Conservation (phyloP, 2,113 vertebrate genomes). For the Heloderma charlesbogerti region DNA sequence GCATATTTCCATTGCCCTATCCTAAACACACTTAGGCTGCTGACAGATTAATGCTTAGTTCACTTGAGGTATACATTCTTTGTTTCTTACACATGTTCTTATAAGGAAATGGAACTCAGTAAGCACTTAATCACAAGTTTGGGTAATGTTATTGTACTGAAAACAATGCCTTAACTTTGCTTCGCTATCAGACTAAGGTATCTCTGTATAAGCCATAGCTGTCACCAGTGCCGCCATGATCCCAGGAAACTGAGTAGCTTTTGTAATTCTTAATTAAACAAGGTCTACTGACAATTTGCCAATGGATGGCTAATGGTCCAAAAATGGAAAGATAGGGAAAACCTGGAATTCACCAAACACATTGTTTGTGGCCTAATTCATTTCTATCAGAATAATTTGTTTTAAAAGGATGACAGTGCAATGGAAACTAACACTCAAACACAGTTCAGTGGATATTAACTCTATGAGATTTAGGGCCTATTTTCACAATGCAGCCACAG, state of each 20-base stretch:
- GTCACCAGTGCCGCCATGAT: constrained; percentile 44
- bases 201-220: constrained; percentile 40
- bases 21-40: constrained; percentile 73
- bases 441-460: neutral
- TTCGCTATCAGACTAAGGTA: constrained; percentile 50
- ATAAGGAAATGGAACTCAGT: constrained; percentile 72
- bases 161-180: constrained; percentile 37
- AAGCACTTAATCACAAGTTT: constrained; percentile 59
- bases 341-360: constrained; percentile 39
- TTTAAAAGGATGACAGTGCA: constrained; percentile 23
- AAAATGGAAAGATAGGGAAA: constrained; percentile 27
- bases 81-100: constrained; percentile 71
- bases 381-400: constrained; percentile 28
- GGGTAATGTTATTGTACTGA: constrained; percentile 52
- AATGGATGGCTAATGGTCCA: constrained; percentile 18
- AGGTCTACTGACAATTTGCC: constrained; percentile 45
- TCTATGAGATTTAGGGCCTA: neutral
- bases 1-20: constrained; percentile 57
- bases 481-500: neutral
- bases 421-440: constrained; percentile 32
- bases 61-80: constrained; percentile 69
- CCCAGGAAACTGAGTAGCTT: constrained; percentile 55
- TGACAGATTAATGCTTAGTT: constrained; percentile 75
- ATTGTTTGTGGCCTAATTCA: constrained; percentile 1
- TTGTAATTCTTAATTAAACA: constrained; percentile 54